Evolutionary conservation across 2,888 invertebrate genomes (phyloP), one percentile per base, ranked within the genome.

Genomic region (Protophormia terraenovae): DNA sequence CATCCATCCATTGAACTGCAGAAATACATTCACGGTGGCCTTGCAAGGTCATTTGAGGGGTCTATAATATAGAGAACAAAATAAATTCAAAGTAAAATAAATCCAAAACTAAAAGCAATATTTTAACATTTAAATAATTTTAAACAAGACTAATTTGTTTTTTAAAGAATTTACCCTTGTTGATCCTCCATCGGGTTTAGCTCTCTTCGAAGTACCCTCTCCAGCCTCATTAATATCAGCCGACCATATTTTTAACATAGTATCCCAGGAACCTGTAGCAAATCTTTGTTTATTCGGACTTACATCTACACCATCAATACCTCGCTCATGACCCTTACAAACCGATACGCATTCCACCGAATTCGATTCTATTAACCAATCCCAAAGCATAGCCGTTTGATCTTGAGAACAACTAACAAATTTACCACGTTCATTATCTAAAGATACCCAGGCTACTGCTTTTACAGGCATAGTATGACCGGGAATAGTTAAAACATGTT

Each of bases 11-110:
- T 75, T 95, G 94, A 0, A 97, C 95, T 0, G 96, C 95, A 0
- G 97, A 97, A 19, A 99, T 95, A 14, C 96, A 96, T 93, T 99
- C 99, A 86, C 96, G 95, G 91, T 99, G 99, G 0, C 98, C 98
- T 91, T 97, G 96, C 86, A 99, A 93, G 1, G 98, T 98, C 90
- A 97, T 94, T 87, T 97, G 91, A 0, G 99, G 98, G 27, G 95
- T 95, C 96, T 97, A 89, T 0, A 91, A n/a, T n/a, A n/a, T n/a
- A n/a, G n/a, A n/a, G n/a, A 89, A 32, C 38, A 67, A 2, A 64
- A 19, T 4, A 6, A 55, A n/a, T 27, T 24, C n/a, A n/a, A n/a
- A n/a, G n/a, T n/a, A n/a, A n/a, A n/a, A n/a, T n/a, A n/a, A n/a
- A n/a, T n/a, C n/a, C n/a, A n/a, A n/a, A n/a, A n/a, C n/a, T n/a